Conservation (phyloP, 2,888 invertebrate genomes). For the Leucania comma region DNA sequence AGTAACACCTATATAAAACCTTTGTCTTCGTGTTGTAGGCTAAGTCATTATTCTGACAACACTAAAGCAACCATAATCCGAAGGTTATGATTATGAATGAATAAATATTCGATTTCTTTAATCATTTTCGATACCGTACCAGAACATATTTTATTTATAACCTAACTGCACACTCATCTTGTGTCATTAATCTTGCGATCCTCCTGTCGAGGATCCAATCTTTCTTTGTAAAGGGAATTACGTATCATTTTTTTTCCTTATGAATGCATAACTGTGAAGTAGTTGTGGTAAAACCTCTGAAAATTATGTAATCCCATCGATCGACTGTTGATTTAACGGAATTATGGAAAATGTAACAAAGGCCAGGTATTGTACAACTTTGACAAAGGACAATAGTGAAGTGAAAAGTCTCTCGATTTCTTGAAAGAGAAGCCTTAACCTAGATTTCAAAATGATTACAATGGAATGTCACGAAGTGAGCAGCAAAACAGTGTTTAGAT, state of each 20-base stretch:
- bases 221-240: constrained; percentile 66
- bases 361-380: constrained; percentile 32
- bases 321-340: constrained; percentile 18
- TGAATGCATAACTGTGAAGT: constrained; percentile 65
- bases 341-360: constrained; percentile 37
- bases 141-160: constrained; percentile 56
- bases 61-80: constrained; percentile 14
- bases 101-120: constrained; percentile 44
- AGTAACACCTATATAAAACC: constrained; percentile 8
- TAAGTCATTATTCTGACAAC: background rate
- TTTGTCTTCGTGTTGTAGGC: background rate
- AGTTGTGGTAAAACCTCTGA: constrained; percentile 42
- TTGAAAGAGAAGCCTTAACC: constrained; percentile 87
- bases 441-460: constrained; percentile 86
- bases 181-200: constrained; percentile 64
- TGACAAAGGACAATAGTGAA: constrained; percentile 49
- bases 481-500: constrained; percentile 86
- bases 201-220: constrained; percentile 60
- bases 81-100: constrained; percentile 19
- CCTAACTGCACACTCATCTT: constrained; percentile 64
- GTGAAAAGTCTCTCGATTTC: constrained; percentile 67
- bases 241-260: constrained; percentile 57
- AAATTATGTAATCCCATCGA: constrained; percentile 53
- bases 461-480: constrained; percentile 88
- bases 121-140: constrained; percentile 55